Conservation (phyloP, 2,888 invertebrate genomes). For the Caenorhabditis sp. region DNA sequence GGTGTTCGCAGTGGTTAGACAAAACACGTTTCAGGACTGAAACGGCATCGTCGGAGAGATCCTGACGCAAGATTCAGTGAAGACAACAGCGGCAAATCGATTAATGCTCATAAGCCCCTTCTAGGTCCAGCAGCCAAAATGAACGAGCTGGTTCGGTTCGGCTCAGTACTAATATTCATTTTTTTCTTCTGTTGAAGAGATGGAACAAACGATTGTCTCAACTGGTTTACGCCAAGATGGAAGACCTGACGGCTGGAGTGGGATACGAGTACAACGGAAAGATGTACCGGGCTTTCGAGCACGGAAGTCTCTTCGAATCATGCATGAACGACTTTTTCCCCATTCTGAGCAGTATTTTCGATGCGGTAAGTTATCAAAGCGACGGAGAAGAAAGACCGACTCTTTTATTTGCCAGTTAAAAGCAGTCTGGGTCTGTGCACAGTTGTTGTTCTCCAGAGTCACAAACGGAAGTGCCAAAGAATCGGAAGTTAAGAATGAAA, state of each 20-base stretch:
- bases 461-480: neutral
- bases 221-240: neutral
- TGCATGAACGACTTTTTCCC: neutral
- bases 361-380: neutral
- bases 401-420: neutral
- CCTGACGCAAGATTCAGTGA: too few relatives aligned
- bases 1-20: too few relatives aligned
- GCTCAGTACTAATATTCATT: neutral
- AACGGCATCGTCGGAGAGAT: too few relatives aligned
- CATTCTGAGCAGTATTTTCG: neutral
- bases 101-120: neutral
- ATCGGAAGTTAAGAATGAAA: neutral
- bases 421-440: neutral
- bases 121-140: neutral
- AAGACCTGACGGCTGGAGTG: neutral
- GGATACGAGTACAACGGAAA: neutral
- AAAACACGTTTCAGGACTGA: too few relatives aligned
- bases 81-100: neutral
- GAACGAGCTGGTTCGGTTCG: neutral
- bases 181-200: neutral
- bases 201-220: constrained; percentile 1
- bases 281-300: neutral
- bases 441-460: neutral
- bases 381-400: too few relatives aligned
- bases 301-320: neutral